Base-by-base conservation (phyloP, 2,113 vertebrate genomes). In the Steatornis caripensis region DNA sequence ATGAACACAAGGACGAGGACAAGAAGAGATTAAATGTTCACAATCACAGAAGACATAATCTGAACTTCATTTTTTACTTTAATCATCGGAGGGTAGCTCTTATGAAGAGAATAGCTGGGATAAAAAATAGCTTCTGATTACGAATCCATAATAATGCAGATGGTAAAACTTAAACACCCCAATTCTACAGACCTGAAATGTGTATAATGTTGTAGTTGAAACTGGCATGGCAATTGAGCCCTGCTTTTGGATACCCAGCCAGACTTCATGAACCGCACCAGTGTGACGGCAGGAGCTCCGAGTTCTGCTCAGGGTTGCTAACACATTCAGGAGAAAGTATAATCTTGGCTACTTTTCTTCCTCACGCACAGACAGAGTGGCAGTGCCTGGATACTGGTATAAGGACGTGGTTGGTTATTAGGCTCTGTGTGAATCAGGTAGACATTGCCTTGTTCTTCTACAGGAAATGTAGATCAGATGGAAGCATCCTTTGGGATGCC, bases 301-400 rank as follows among this genome's bases (percentile, higher is more conserved):
- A 71, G 41, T 87, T 79, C 65, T 75, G 22, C 54, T 58, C 18
- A 49, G 51, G 11, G 32, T 51, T 84, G 58, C 54, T 57, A 23
- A 3, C 0, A 0, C 43, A 32, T 34, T 86, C 54, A 70, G 39
- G 74, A 64, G 70, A 36, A 75, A 14, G 21, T 18, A 9, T 34
- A 34, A 41, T 45, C 43, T 87, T 39, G 30, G 8, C 34, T 85
- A 1, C 10, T 66, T 6, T 87, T 24, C 69, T 64, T 68, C 32
- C 14, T n/a, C 13, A 4, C 30, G 1, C 1, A 0, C 34, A 66
- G 26, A 43, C 18, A 5, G 8, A 15, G 55, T 14, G 55, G 13
- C 43, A 43, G 30, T 36, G 22, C 41, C 39, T 23, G 34, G 87
- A 22, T 41, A 14, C 5, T 37, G 26, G 16, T 46, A 1, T 16